Percentiles rank a stretch among this genome's conserved stretches.
Conservation (phyloP, 2,113 vertebrate genomes). For the Terrapene triunguis region DNA sequence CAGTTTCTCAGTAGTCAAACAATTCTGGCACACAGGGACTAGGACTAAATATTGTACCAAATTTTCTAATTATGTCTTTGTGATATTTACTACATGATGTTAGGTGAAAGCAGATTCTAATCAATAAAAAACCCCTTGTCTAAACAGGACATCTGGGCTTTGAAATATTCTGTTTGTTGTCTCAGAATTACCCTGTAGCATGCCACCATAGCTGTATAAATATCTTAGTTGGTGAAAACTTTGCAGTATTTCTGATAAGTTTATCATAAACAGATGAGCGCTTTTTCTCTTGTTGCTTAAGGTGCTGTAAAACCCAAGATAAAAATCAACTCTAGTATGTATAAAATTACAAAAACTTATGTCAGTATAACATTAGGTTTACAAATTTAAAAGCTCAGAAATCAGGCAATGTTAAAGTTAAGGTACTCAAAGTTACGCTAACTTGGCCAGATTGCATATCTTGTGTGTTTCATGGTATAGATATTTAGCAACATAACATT, state of each 20-base stretch:
- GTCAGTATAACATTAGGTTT: slow-evolving; percentile 70
- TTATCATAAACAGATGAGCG: slow-evolving; percentile 59
- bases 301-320: slow-evolving; percentile 71
- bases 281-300: slow-evolving; percentile 62
- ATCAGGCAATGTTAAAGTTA: slow-evolving; percentile 72
- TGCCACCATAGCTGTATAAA: slow-evolving; percentile 69
- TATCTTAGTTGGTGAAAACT: slow-evolving; percentile 61
- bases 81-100: slow-evolving; percentile 70
- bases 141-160: slow-evolving; percentile 79
- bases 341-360: slow-evolving; percentile 33
- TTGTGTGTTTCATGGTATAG: slow-evolving; percentile 22
- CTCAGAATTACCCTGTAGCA: slow-evolving; percentile 68
- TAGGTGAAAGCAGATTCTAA: slow-evolving; percentile 78
- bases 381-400: slow-evolving; percentile 74
- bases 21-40: slow-evolving; percentile 80
- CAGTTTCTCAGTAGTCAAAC: slow-evolving; percentile 81
- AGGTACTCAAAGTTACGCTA: slow-evolving; percentile 74
- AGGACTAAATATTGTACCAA: slow-evolving; percentile 78
- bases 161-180: slow-evolving; percentile 75
- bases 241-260: slow-evolving; percentile 68
- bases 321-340: slow-evolving; percentile 66
- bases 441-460: slow-evolving; percentile 70
- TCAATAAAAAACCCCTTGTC: slow-evolving; percentile 76
- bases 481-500: slow-evolving; percentile 70
- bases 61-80: slow-evolving; percentile 83